These are phyloP conservation scores for Stegana nigrithorax DNA, from an alignment of 2,888 invertebrate genomes.

Conservation along the genomic window DNA sequence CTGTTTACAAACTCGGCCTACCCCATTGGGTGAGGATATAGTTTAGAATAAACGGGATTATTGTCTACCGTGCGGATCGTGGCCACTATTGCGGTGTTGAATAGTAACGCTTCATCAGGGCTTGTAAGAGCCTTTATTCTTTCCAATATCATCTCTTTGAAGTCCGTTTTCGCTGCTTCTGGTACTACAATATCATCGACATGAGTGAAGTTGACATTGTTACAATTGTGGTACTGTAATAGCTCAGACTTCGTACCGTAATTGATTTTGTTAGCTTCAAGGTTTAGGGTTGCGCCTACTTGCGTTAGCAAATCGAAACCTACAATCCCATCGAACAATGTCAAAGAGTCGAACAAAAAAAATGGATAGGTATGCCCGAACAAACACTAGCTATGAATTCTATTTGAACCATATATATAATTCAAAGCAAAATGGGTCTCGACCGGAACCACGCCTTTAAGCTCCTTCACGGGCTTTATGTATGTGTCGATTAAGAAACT, in stretches of 20 bases:
- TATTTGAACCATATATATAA: too few relatives aligned
- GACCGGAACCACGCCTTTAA: too few relatives aligned
- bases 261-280: background rate
- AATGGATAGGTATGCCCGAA: too few relatives aligned
- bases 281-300: constrained; percentile 10
- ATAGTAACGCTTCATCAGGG: constrained; percentile 19
- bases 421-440: too few relatives aligned
- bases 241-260: constrained; percentile 5
- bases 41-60: constrained; percentile 24
- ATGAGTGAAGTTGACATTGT: background rate
- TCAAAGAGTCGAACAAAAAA: too few relatives aligned
- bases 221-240: background rate
- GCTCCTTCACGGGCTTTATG: too few relatives aligned
- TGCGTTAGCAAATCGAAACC: constrained; percentile 22
- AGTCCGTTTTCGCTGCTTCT: too few relatives aligned
- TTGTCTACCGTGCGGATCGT: constrained; percentile 20
- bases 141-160: too few relatives aligned
- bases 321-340: too few relatives aligned
- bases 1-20: constrained; percentile 20
- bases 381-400: too few relatives aligned
- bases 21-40: constrained; percentile 19
- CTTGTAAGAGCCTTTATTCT: constrained; percentile 20
- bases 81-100: constrained; percentile 21
- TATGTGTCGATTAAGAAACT: too few relatives aligned
- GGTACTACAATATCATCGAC: too few relatives aligned